Conservation (phyloP, 2,888 invertebrate species). For the Seira ritae region DNA sequence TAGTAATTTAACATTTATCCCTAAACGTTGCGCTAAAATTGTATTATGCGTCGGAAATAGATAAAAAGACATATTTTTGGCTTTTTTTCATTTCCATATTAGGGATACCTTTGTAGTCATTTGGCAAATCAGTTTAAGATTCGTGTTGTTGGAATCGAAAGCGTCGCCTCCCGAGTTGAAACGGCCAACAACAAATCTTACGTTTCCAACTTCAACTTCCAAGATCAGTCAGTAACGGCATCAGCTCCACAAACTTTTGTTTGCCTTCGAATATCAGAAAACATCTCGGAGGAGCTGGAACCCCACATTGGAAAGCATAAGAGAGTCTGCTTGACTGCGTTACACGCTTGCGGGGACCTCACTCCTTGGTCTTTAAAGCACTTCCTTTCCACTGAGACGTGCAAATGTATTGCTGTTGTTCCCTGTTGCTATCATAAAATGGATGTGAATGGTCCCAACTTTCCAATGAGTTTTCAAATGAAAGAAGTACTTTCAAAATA, state of each 20-base stretch:
- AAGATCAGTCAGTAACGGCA: too few species aligned
- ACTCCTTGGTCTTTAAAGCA: conserved; percentile 81
- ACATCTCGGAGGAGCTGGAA: conserved; percentile 45
- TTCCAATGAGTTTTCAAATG: conserved; percentile 83
- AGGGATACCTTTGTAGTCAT: conserved; percentile 64
- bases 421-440: conserved; percentile 90
- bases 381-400: conserved; percentile 80
- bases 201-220: background rate
- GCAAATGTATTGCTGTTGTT: conserved; percentile 81
- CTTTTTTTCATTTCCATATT: background rate
- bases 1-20: conserved; percentile 22
- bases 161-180: conserved; percentile 35
- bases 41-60: background rate
- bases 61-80: too few species aligned
- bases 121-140: conserved; percentile 46
- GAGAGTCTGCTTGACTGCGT: conserved; percentile 79
- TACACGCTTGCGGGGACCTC: conserved; percentile 88
- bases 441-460: conserved; percentile 75
- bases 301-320: background rate
- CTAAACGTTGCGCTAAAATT: background rate
- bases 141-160: conserved; percentile 61
- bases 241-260: conserved; percentile 33
- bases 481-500: background rate
- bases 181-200: conserved; percentile 13
- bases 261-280: conserved; percentile 44